Conservation (phyloP, 2,113 vertebrate species). For the Apus apus region DNA sequence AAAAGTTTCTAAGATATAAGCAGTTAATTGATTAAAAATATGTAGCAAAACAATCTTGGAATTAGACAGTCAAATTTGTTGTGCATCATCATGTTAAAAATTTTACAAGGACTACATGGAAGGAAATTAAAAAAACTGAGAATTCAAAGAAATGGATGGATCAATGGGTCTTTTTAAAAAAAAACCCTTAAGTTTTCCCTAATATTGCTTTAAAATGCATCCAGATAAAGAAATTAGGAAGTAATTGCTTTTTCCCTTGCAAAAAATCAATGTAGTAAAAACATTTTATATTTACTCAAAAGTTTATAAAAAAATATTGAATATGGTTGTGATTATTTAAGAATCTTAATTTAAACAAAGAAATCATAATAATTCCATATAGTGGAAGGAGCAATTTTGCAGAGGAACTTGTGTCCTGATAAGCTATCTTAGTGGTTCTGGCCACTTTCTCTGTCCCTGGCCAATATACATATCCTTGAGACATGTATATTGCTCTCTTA, state of each 20-base stretch:
- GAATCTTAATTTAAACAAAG: neutral
- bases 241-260: neutral
- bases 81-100: neutral
- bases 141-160: neutral
- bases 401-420: neutral
- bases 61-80: neutral
- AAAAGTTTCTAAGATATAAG: conserved; percentile 1
- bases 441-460: neutral
- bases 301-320: neutral
- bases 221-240: neutral
- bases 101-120: neutral
- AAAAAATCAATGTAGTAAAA: neutral
- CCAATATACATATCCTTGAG: neutral
- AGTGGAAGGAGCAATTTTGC: neutral
- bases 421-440: neutral
- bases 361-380: neutral
- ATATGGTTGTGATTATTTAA: neutral
- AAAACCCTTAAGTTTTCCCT: neutral
- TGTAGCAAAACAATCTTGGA: neutral
- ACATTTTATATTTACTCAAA: neutral
- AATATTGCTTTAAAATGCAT: neutral
- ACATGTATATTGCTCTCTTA: neutral
- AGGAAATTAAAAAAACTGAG: neutral
- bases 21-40: neutral
- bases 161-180: neutral